phyloP scores from a whole-genome alignment of 2,888 invertebrate genomes.

The Eristalis pertinax region DNA sequence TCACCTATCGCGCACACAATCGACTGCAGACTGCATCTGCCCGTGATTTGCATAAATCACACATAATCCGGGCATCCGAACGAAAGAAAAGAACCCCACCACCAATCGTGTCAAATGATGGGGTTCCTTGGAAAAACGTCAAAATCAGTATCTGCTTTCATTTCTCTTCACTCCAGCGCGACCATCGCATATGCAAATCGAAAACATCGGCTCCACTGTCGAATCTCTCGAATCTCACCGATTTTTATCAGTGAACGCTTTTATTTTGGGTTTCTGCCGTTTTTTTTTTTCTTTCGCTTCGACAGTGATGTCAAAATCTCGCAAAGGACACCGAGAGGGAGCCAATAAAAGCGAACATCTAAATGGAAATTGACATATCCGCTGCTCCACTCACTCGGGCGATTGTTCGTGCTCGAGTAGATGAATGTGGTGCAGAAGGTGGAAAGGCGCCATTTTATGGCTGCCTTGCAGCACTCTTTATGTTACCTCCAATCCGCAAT shows the following conservation, averaged over 20 bases:
- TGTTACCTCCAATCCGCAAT: not conserved
- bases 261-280: conserved; percentile 28
- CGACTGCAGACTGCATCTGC: conserved; percentile 34
- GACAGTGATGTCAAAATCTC: conserved; percentile 57
- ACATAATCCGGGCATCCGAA: conserved; percentile 28
- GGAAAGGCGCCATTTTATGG: conserved; percentile 69
- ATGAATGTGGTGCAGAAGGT: conserved; percentile 55
- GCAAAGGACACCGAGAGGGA: conserved; percentile 39
- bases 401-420: conserved; percentile 46
- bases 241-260: conserved; percentile 51
- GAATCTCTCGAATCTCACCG: conserved; percentile 45
- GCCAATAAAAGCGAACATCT: conserved; percentile 71
- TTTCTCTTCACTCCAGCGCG: conserved; percentile 24
- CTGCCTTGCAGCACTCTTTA: conserved; percentile 61
- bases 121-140: conserved; percentile 62
- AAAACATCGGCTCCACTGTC: conserved; percentile 38
- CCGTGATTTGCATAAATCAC: conserved; percentile 62
- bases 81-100: not conserved
- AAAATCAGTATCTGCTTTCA: conserved; percentile 54
- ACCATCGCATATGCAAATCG: conserved; percentile 61
- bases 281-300: conserved; percentile 1
- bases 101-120: conserved; percentile 31
- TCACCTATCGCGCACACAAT: conserved; percentile 57
- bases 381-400: conserved; percentile 29
- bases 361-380: conserved; percentile 72